Evolutionary conservation across 2,888 invertebrate genomes (phyloP), one percentile per base, ranked within the genome.

Genomic region (Chrysina gloriosa): DNA sequence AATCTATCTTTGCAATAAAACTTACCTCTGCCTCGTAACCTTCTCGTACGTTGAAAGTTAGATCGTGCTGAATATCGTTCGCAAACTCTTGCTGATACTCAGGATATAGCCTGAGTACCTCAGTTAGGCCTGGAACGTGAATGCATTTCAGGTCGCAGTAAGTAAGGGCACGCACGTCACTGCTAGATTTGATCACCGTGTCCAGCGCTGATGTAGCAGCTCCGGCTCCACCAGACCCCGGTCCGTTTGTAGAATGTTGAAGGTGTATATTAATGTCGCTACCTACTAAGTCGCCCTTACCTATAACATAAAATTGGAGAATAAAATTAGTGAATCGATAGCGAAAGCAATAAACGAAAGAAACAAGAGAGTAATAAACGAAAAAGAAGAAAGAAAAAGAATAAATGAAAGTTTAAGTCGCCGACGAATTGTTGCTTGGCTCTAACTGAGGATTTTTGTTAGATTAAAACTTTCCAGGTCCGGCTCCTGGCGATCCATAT

Each of bases 81-180:
- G 94, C 92, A 82, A 97, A 97, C 81, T 96, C 94, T 78, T 95
- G 94, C 77, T 96, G 96, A 81, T 96, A 97, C 81, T 97, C 97
- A 0, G 97, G 96, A 82, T 97, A 97, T 0, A 97, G 85, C 1
- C 94, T 87, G 11, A 97, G 86, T 0, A 95, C 95, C 75, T 96
- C 96, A 9, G 95, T 92, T 54, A 97, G 86, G 1, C 97, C 96
- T 71, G 90, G 91, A 87, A 96, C 94, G 84, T 95, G 91, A 74
- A 97, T 93, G 84, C 96, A 95, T 84, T 97, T 97, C 68, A 97
- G 87, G 85, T 97, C 97, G 83, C 97, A 97, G 84, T 97, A 97
- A 45, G 97, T 97, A 63, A 97, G 86, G 34, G 97, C 97, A 86
- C 92, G 85, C 31, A 97, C 97, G 82, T 97, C 97, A 83, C 96